Evolutionary conservation across 92 coral and sea anemone genomes (phyloP).

Genomic region (Epizoanthus scotinus): DNA sequence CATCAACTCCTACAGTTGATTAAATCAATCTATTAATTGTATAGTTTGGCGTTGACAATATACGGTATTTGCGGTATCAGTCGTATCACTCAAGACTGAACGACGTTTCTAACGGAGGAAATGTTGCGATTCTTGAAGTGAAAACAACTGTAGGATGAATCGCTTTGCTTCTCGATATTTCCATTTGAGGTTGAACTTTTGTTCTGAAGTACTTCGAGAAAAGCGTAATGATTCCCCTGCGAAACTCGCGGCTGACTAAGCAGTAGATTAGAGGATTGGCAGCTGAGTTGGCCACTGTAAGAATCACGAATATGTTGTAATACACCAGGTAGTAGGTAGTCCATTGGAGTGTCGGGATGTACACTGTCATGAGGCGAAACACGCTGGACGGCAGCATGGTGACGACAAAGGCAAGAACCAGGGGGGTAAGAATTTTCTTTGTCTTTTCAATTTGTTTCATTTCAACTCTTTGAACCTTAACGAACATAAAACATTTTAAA

Average conservation of each 20-base stretch:
- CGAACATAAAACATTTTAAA: no score
- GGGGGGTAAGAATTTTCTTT: slow-evolving; percentile 34
- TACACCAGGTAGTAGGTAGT: slow-evolving; percentile 23
- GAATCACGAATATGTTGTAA: slow-evolving; percentile 26
- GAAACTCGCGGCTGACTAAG: slow-evolving; percentile 35
- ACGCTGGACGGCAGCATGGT: slow-evolving; percentile 36
- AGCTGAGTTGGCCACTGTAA: slow-evolving; percentile 27
- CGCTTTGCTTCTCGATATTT: neutral
- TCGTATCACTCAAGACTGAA: slow-evolving; percentile 9
- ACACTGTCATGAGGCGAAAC: slow-evolving; percentile 30
- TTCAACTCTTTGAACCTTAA: slow-evolving; percentile 15
- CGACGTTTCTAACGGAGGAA: slow-evolving; percentile 30
- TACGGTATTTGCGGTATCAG: no score
- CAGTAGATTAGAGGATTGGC: slow-evolving; percentile 30
- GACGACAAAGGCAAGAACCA: slow-evolving; percentile 28
- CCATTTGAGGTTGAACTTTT: slow-evolving; percentile 16
- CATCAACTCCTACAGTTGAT: no score
- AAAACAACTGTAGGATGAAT: slow-evolving; percentile 17
- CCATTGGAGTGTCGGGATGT: slow-evolving; percentile 12
- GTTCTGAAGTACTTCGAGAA: slow-evolving; percentile 1
- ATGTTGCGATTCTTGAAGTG: slow-evolving; percentile 30
- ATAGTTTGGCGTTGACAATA: no score
- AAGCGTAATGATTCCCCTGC: slow-evolving; percentile 5
- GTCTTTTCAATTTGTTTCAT: slow-evolving; percentile 32
- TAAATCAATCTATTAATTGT: no score